These are phyloP conservation scores for Cyphomyrus discorhynchus DNA, from an alignment of 2,113 vertebrate genomes.

Conservation along the genomic window DNA sequence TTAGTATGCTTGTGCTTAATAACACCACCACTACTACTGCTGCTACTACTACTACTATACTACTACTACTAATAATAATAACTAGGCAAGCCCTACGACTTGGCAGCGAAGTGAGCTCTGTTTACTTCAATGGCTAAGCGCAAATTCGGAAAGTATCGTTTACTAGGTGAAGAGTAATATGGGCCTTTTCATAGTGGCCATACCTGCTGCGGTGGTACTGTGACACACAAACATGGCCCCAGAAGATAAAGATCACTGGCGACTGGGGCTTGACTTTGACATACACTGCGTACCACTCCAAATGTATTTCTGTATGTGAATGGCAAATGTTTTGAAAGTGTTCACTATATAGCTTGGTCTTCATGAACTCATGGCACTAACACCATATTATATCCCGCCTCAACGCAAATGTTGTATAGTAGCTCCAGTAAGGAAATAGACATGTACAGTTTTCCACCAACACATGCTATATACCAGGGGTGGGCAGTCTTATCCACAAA, in stretches of 20 bases:
- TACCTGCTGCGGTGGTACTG: neutral
- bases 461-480: too few relatives aligned
- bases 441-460: neutral
- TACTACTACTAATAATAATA: neutral
- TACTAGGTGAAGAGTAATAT: too few relatives aligned
- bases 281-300: neutral
- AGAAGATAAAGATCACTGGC: neutral
- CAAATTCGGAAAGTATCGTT: too few relatives aligned
- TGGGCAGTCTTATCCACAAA: too few relatives aligned
- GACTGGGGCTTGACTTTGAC: neutral
- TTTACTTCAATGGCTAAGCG: too few relatives aligned
- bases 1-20: neutral
- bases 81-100: too few relatives aligned
- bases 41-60: neutral
- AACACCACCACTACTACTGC: neutral
- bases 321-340: neutral
- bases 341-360: neutral
- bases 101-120: too few relatives aligned
- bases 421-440: neutral
- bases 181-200: neutral
- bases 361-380: neutral
- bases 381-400: neutral
- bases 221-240: neutral
- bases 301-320: neutral
- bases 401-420: neutral